Evolutionary conservation across 2,113 vertebrate genomes (phyloP).

Genomic region (Misgurnus anguillicaudatus): DNA sequence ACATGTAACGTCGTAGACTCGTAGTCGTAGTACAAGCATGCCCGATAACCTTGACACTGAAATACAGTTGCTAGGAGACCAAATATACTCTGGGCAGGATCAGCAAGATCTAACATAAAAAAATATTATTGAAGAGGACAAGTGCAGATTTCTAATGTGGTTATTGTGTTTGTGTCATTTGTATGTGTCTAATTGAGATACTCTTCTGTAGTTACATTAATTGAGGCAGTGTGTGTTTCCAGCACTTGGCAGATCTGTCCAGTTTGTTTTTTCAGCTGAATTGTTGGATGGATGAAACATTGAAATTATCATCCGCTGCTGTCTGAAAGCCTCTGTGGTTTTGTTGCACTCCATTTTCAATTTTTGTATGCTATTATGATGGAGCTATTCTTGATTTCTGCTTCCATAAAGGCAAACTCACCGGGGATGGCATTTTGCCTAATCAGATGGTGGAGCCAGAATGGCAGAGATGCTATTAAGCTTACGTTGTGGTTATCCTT

Average conservation of each 20-base stretch:
- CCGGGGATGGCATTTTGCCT: neutral
- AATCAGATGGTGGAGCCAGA: neutral
- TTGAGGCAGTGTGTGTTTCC: neutral
- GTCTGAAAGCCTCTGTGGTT: conserved; percentile 27
- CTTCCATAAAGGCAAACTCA: neutral
- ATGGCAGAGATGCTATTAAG: neutral
- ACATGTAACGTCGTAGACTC: too few relatives aligned
- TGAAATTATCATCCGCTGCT: conserved; percentile 12
- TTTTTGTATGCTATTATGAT: conserved; percentile 26
- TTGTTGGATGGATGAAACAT: conserved; percentile 1
- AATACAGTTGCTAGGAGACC: conserved; percentile 53
- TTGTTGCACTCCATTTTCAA: neutral
- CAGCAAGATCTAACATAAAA: neutral
- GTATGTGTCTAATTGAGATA: conserved; percentile 14
- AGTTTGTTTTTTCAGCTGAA: conserved; percentile 26
- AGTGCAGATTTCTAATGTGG: conserved; percentile 30
- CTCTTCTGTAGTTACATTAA: conserved; percentile 5
- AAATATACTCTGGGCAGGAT: conserved; percentile 27
- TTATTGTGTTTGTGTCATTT: conserved; percentile 33
- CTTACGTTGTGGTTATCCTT: neutral
- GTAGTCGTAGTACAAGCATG: neutral
- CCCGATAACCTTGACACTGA: conserved; percentile 33
- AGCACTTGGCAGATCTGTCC: neutral
- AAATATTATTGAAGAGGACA: conserved; percentile 12
- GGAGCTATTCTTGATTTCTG: conserved; percentile 18